A percentile compares a stretch with the other conserved stretches of the same genome.
Conservation (phyloP, 2,888 invertebrate species). For the Cephus runcator region DNA sequence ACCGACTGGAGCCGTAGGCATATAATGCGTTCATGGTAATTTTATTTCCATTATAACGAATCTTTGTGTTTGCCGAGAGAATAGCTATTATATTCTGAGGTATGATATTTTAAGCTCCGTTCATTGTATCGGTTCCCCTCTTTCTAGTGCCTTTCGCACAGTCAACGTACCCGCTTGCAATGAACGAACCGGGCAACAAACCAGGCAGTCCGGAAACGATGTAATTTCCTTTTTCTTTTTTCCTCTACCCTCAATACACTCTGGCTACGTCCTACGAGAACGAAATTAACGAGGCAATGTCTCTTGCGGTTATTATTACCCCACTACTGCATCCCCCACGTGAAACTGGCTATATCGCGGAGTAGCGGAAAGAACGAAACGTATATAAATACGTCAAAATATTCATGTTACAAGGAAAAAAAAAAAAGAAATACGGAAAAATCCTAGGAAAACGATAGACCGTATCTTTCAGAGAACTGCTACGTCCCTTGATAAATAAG, state of each 20-base stretch:
- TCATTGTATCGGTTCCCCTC: not conserved
- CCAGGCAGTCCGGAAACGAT: not conserved
- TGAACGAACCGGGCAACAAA: not conserved
- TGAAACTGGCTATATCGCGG: not conserved
- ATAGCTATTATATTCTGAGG: not conserved
- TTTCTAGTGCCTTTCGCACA: not conserved
- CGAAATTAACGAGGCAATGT: not conserved
- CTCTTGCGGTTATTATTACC: not conserved
- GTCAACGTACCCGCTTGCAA: not conserved
- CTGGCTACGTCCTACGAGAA: not conserved
- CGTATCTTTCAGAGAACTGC: not conserved
- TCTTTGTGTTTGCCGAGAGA: conserved; percentile 9
- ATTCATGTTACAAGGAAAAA: not conserved
- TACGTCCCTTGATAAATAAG: not conserved
- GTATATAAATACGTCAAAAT: not conserved
- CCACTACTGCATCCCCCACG: not conserved
- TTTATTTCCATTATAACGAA: conserved; percentile 18
- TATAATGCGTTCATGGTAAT: not conserved
- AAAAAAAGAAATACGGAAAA: not conserved
- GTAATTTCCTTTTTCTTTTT: conserved; percentile 14
- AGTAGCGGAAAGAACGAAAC: not conserved
- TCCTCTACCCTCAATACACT: not conserved
- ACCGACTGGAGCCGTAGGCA: not conserved
- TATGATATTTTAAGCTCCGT: conserved; percentile 4
- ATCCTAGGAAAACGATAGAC: not conserved